Evolutionary conservation across 1,140 invertebrate genomes (phyloP).

Genomic region (Andrena cerasifolii): DNA sequence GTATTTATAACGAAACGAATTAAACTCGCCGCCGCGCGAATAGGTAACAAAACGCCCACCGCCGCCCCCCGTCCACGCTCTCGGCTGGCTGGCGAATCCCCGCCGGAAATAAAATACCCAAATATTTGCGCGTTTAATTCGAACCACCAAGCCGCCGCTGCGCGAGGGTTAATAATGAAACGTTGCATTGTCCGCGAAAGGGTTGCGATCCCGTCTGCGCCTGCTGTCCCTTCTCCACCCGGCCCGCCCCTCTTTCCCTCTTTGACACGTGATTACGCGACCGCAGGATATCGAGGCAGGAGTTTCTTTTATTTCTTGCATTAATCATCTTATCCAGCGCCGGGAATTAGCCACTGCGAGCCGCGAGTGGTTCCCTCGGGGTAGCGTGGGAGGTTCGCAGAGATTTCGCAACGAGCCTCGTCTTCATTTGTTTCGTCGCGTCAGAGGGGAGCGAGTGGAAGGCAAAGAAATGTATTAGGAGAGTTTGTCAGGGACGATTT

Average conservation of each 20-base stretch:
- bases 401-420: slow-evolving; percentile 10
- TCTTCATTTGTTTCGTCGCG: slow-evolving; percentile 19
- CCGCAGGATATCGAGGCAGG: too few species aligned
- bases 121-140: slow-evolving; percentile 69
- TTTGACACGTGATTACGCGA: too few species aligned
- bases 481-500: slow-evolving; percentile 55
- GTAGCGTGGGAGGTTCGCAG: background rate
- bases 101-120: slow-evolving; percentile 65
- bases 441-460: background rate
- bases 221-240: slow-evolving; percentile 31
- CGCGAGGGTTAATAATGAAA: slow-evolving; percentile 76
- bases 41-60: slow-evolving; percentile 52
- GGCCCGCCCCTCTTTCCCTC: background rate
- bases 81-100: slow-evolving; percentile 17
- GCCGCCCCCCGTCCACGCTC: background rate
- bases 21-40: slow-evolving; percentile 53
- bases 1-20: slow-evolving; percentile 69
- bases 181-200: slow-evolving; percentile 76
- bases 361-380: background rate
- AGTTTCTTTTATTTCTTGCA: background rate
- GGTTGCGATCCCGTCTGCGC: slow-evolving; percentile 42
- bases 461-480: slow-evolving; percentile 46
- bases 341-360: background rate
- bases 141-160: slow-evolving; percentile 43
- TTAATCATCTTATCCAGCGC: background rate